phyloP scores from a whole-genome alignment of 2,797 vertebrate genomes.

The Hylomyscus alleni region DNA sequence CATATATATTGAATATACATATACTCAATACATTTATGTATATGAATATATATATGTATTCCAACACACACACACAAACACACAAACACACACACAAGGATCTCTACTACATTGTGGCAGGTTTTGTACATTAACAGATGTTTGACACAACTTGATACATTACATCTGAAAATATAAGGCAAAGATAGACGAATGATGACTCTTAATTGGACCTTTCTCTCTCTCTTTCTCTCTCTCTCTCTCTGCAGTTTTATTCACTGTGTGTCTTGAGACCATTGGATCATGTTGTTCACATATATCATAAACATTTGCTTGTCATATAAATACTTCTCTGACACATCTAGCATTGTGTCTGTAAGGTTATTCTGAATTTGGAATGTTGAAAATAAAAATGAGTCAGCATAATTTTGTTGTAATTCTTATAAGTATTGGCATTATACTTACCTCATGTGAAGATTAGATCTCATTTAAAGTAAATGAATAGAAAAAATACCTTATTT shows the following conservation, averaged over 20 bases:
- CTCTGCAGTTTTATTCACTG: background rate
- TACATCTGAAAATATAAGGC: background rate
- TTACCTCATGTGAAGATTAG: background rate
- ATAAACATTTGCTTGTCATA: background rate
- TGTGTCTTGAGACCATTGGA: fast-evolving
- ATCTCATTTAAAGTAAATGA: background rate
- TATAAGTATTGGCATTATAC: background rate
- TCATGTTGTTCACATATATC: background rate
- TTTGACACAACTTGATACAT: background rate
- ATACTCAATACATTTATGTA: too few species aligned
- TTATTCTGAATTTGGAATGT: background rate
- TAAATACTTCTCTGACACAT: background rate
- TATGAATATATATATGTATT: background rate
- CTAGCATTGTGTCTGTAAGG: background rate
- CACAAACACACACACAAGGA: too few species aligned
- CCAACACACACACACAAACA: too few species aligned
- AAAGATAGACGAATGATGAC: background rate
- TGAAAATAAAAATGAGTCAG: background rate
- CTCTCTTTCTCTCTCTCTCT: too few species aligned
- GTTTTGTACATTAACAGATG: too few species aligned
- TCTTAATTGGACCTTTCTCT: too few species aligned
- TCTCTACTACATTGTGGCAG: background rate
- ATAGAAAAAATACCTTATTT: background rate
- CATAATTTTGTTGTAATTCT: background rate
- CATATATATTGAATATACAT: background rate